These are phyloP conservation scores for Meteorus colon DNA, from an alignment of 2,888 invertebrate genomes.

Conservation along the genomic window DNA sequence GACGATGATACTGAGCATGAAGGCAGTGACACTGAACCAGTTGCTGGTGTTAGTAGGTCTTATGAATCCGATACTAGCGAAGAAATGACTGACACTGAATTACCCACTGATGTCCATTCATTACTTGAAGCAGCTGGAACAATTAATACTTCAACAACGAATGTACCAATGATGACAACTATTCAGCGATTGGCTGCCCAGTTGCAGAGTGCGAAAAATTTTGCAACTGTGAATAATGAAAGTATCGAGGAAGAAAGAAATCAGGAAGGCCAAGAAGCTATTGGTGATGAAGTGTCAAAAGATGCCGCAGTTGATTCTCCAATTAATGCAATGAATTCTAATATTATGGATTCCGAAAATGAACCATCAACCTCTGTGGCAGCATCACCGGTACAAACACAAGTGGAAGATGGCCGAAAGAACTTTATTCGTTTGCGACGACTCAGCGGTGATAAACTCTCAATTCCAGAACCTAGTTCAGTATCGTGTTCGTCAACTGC, in stretches of 20 bases:
- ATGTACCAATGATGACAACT: conserved; percentile 67
- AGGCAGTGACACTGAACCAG: conserved; percentile 57
- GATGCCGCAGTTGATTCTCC: conserved; percentile 55
- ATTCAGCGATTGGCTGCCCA: conserved; percentile 70
- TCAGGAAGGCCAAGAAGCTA: neutral
- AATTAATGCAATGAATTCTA: conserved; percentile 53
- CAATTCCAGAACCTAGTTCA: conserved; percentile 47
- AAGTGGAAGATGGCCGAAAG: conserved; percentile 49
- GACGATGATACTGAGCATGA: conserved; percentile 59
- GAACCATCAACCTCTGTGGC: neutral
- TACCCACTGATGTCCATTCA: conserved; percentile 62
- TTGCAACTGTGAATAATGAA: conserved; percentile 27
- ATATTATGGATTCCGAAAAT: neutral
- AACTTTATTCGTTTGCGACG: conserved; percentile 73
- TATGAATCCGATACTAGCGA: conserved; percentile 64
- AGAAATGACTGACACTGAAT: conserved; percentile 64
- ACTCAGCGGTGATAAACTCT: conserved; percentile 74
- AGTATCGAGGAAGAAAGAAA: conserved; percentile 11
- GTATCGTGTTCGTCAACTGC: conserved; percentile 24
- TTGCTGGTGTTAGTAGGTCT: conserved; percentile 40
- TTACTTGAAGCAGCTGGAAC: conserved; percentile 64
- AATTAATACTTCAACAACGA: conserved; percentile 59
- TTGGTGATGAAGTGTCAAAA: conserved; percentile 7
- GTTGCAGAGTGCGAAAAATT: conserved; percentile 62
- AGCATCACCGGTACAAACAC: conserved; percentile 13